phyloP scores from a whole-genome alignment of 1,140 invertebrate species.

The Contarinia nasturtii region DNA sequence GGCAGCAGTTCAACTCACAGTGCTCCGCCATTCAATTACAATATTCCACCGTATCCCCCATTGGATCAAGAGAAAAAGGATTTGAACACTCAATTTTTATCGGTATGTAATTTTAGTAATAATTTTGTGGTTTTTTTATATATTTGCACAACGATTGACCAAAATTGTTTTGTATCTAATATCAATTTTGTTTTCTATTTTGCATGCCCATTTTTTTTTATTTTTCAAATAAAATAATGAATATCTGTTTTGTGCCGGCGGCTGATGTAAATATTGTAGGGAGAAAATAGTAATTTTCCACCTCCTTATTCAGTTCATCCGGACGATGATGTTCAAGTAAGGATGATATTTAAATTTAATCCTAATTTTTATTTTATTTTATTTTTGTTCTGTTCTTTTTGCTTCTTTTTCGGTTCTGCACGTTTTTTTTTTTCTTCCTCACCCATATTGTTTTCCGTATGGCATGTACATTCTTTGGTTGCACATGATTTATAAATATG shows the following conservation, averaged over 20 bases:
- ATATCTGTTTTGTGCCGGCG: constrained; percentile 1
- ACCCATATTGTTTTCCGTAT: background rate
- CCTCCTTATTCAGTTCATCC: constrained; percentile 32
- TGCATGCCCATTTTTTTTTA: background rate
- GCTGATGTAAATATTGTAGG: constrained; percentile 15
- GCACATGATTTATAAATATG: background rate
- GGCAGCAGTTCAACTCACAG: constrained; percentile 7
- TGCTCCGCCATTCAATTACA: constrained; percentile 41
- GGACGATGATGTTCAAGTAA: constrained; percentile 32
- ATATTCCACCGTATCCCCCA: constrained; percentile 38
- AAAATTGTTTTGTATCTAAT: background rate
- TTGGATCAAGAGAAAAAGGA: constrained; percentile 26
- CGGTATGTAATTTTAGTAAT: constrained; percentile 22
- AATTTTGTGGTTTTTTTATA: no score
- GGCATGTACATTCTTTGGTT: background rate
- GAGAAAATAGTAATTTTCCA: constrained; percentile 29
- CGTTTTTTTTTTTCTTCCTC: background rate
- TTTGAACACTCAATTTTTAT: constrained; percentile 34
- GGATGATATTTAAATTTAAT: background rate
- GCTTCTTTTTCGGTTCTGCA: background rate
- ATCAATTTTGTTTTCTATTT: background rate
- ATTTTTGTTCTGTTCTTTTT: background rate
- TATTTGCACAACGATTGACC: no score
- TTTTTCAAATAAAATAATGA: background rate
- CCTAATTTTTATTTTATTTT: constrained; percentile 4